A percentile compares a stretch with the other conserved stretches of the same genome.
Evolutionary conservation across 2,888 invertebrate species (phyloP).

Genomic region (Ephialtes manifestator): DNA sequence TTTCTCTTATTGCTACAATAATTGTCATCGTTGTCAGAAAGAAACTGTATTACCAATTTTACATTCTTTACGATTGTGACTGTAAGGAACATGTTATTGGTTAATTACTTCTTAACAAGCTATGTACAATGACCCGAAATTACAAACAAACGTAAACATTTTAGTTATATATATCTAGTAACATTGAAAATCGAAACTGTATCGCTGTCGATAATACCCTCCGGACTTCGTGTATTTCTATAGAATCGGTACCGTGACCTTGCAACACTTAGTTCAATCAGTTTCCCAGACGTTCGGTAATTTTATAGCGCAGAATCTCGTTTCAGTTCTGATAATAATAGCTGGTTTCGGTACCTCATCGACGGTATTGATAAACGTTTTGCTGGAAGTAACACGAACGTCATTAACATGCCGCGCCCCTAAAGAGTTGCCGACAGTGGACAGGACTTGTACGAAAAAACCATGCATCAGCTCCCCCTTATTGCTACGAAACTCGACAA

Average conservation of each 20-base stretch:
- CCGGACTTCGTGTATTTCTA: constrained; percentile 8
- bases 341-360: constrained; percentile 1
- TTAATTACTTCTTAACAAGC: constrained; percentile 8
- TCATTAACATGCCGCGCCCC: neutral
- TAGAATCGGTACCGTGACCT: constrained; percentile 6
- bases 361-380: neutral
- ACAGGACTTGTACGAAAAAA: neutral
- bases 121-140: constrained; percentile 12
- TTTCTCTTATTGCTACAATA: constrained; percentile 8
- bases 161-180: constrained; percentile 2
- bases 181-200: constrained; percentile 3
- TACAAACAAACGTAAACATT: neutral
- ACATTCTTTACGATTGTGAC: constrained; percentile 12
- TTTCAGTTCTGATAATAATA: neutral
- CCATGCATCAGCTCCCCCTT: neutral
- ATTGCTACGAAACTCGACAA: neutral
- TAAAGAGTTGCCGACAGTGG: neutral
- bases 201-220: constrained; percentile 9
- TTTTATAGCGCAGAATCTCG: neutral
- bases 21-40: constrained; percentile 6
- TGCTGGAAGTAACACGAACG: neutral
- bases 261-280: constrained; percentile 2
- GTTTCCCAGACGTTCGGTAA: neutral
- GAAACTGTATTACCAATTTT: constrained; percentile 8
- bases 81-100: constrained; percentile 12